Base-by-base conservation (phyloP, 2,113 vertebrate species). In the Origma solitaria region DNA sequence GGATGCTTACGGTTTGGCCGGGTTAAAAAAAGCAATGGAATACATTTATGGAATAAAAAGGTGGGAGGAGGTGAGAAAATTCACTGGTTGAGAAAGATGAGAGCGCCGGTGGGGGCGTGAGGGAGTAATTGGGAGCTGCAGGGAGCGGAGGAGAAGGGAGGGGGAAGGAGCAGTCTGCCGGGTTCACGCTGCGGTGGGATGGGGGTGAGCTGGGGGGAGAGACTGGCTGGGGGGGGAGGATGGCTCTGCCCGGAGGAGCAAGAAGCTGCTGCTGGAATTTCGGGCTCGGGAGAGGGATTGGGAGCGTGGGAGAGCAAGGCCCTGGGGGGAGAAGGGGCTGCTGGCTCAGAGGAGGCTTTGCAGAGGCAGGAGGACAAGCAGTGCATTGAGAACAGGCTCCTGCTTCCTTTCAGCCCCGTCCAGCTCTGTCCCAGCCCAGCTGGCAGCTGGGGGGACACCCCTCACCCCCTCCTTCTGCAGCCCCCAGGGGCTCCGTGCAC, bases 1-100 rank as follows among this genome's bases (percentile, higher is more conserved):
- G 3, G 81, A 27, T 78, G 78, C 56, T 89, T 12, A 25, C 0
- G 18, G 56, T 23, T 83, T 15, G n/a, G 4, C 28, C 1, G 0
- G 70, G 58, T 50, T 95, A 88, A 92, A 96, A 93, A 96, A 96
- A 90, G 94, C 57, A 61, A 7, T 2, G 0, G 1, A 24, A 56
- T 22, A 7, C 35, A 72, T 94, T 95, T 85, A 44, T 70, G 79
- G 92, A 88, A 93, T 38, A 21, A 51, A 82, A 91, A 51, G 31
- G 95, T 95, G 82, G 95, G 94, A 88, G 94, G 94, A 94, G 30
- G 75, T 69, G 95, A 90, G 90, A 69, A 85, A 92, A 90, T 75
- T 84, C 49, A 37, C 49, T 6, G 75, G 6, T 40, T 53, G 85
- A 53, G 82, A 58, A 78, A 64, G 82, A 83, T 4, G 60, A 86